These are phyloP conservation scores for Busseola fusca DNA, from an alignment of 2,888 invertebrate genomes.

Conservation along the genomic window DNA sequence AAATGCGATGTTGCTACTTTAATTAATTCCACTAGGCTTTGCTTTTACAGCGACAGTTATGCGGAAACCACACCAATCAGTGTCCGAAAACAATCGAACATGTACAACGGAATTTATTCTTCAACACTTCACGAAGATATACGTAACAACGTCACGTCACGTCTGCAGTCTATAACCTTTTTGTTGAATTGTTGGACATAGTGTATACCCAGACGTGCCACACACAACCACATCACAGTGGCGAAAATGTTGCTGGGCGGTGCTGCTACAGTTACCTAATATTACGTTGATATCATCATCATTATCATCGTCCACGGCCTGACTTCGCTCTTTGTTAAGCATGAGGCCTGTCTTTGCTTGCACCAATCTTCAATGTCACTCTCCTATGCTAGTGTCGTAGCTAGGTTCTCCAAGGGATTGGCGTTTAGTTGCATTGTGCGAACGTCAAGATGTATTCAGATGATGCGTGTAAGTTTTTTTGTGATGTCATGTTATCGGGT, in stretches of 20 bases:
- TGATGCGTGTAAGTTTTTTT: not conserved
- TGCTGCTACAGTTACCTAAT: no score
- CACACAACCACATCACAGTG: not conserved
- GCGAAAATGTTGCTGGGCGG: not conserved
- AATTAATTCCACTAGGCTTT: slow-evolving; percentile 16
- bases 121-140: slow-evolving; percentile 24
- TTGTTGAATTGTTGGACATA: not conserved
- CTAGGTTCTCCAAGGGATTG: not conserved
- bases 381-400: no score
- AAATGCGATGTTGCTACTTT: no score
- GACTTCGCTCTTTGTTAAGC: no score
- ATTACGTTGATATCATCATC: no score
- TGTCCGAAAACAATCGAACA: slow-evolving; percentile 22
- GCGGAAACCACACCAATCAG: slow-evolving; percentile 10
- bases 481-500: no score
- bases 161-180: slow-evolving; percentile 42
- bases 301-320: no score
- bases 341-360: no score
- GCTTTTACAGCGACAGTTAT: slow-evolving; percentile 11
- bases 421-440: no score
- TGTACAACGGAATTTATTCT: slow-evolving; percentile 33
- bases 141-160: slow-evolving; percentile 40
- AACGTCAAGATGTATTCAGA: no score
- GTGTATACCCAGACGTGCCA: not conserved
- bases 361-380: no score